Base-by-base conservation (phyloP, 2,797 vertebrate species). In the Rhinogobio ventralis region DNA sequence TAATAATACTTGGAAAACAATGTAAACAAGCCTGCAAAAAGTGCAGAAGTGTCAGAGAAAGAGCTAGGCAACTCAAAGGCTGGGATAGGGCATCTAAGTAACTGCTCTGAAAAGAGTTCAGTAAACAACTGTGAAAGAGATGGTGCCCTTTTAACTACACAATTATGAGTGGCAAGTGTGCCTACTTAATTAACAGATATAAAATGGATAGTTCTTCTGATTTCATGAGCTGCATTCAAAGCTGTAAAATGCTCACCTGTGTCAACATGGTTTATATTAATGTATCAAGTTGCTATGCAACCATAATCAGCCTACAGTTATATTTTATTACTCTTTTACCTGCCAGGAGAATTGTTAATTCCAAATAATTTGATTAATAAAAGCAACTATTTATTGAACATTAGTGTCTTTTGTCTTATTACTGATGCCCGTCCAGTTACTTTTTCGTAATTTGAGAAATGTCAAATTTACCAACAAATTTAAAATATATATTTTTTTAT, bases 21-120 rank as follows among this genome's bases (percentile, higher is more conserved):
- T 5, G 86, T 91, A 92, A 91, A 79, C 49, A 60, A 82, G 83
- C 64, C 69, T 80, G 33, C 25, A 73, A 74, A 64, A 78, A 89
- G 81, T 72, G 55, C 15, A 51, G 77, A 68, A 36, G 55, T 82
- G 89, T 89, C 51, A 84, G 79, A 89, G 89, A 0, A 79, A 67
- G 77, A 57, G 64, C 71, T 1, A 83, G 46, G 79, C 33, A 33
- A 42, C 42, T 64, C 42, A 67, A 10, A 87, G 33, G 45, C 53
- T 30, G 28, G 55, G 33, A 60, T 42, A 20, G 28, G 13, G 46
- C 15, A 39, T 23, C 75, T 49, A 67, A 68, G 57, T 62, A 71
- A 83, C 67, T 74, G 67, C 53, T 87, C 33, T 76, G 71, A 86
- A 88, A 90, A 83, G 88, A 87, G 90, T 13, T 74, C 87, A 88